Evolutionary conservation across 2,888 invertebrate species (phyloP).

Genomic region (Diarsia dahlii): DNA sequence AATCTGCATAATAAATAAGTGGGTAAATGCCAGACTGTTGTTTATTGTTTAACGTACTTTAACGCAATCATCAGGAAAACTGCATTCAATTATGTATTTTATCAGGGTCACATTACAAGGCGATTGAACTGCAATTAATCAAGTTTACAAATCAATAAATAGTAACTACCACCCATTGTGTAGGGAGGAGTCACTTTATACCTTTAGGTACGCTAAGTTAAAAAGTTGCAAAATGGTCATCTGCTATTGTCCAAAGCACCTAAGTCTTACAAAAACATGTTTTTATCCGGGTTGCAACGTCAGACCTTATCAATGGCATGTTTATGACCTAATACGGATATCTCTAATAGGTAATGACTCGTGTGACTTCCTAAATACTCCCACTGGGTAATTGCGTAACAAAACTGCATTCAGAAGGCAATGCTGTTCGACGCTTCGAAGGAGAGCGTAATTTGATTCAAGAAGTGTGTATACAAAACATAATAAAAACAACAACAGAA

Average conservation of each 20-base stretch:
- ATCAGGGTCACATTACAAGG: slow-evolving; percentile 51
- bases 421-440: not conserved
- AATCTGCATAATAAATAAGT: slow-evolving; percentile 13
- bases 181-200: not conserved
- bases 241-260: not conserved
- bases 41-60: slow-evolving; percentile 15
- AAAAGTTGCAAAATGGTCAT: not conserved
- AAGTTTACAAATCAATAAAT: slow-evolving; percentile 19
- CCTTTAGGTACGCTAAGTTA: not conserved
- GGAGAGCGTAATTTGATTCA: not conserved
- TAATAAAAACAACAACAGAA: not conserved
- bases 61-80: slow-evolving; percentile 36
- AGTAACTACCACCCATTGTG: slow-evolving; percentile 17
- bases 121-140: slow-evolving; percentile 36
- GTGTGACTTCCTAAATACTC: slow-evolving; percentile 19
- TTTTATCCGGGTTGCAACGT: slow-evolving; percentile 14
- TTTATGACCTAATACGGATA: slow-evolving; percentile 34
- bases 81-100: slow-evolving; percentile 18
- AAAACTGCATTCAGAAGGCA: not conserved
- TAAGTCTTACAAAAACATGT: slow-evolving; percentile 45
- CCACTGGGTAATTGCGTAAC: not conserved
- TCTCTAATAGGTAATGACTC: slow-evolving; percentile 11
- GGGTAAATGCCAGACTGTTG: not conserved
- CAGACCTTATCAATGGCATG: slow-evolving; percentile 29
- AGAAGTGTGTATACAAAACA: not conserved